These are phyloP conservation scores for Matsumurasca onukii DNA, from an alignment of 1,140 invertebrate species.

Conservation along the genomic window DNA sequence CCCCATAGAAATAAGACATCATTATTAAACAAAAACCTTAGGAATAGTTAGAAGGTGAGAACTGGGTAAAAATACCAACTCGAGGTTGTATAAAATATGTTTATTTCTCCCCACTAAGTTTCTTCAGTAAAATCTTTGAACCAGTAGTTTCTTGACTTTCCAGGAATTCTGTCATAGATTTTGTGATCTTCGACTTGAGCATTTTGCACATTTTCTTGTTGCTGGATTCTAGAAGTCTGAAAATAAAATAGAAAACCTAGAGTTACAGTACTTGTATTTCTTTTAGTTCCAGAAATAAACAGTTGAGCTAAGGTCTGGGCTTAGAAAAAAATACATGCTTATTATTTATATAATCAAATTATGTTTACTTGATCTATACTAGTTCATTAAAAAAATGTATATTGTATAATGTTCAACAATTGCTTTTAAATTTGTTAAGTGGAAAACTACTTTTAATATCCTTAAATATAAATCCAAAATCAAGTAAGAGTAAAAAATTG, in stretches of 20 bases:
- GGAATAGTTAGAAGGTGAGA: too few species aligned
- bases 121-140: not conserved
- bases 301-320: not conserved
- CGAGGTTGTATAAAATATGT: too few species aligned
- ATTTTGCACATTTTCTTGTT: not conserved
- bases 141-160: not conserved
- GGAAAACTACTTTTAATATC: too few species aligned
- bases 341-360: not conserved
- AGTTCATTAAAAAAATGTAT: not conserved
- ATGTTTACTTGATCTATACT: not conserved
- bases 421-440: too few species aligned
- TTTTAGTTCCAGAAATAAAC: not conserved
- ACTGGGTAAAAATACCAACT: too few species aligned
- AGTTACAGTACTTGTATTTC: not conserved
- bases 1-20: too few species aligned
- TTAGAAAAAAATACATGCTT: not conserved
- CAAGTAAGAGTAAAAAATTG: not conserved
- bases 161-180: not conserved
- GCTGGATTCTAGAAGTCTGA: not conserved
- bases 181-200: not conserved
- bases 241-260: not conserved
- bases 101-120: slow-evolving; percentile 1
- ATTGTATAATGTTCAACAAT: too few species aligned
- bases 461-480: too few species aligned
- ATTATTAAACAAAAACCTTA: too few species aligned